Evolutionary conservation across 2,888 invertebrate species (phyloP).

Genomic region (Microctonus brassicae): DNA sequence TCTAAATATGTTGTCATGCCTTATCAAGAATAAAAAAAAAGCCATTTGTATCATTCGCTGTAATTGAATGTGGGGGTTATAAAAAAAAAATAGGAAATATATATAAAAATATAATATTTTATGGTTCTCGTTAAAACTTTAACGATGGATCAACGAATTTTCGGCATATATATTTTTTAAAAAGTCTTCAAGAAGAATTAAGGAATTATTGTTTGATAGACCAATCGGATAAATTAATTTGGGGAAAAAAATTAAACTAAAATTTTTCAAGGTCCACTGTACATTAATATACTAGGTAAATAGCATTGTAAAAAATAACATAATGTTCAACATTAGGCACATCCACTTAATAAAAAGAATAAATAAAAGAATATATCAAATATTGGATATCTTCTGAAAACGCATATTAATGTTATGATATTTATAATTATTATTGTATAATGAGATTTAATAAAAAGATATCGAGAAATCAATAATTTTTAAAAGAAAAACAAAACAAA

Average conservation of each 20-base stretch:
- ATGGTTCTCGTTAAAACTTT: constrained; percentile 6
- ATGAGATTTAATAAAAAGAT: constrained; percentile 63
- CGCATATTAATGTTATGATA: constrained; percentile 56
- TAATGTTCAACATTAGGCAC: constrained; percentile 53
- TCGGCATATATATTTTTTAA: constrained; percentile 38
- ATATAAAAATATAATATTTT: constrained; percentile 21
- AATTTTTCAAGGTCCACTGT: constrained; percentile 58
- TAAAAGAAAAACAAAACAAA: constrained; percentile 49
- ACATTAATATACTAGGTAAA: constrained; percentile 50
- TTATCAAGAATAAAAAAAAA: constrained; percentile 49
- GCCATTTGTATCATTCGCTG: constrained; percentile 40
- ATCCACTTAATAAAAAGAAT: constrained; percentile 47
- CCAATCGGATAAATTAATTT: constrained; percentile 37
- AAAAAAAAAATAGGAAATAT: constrained; percentile 24
- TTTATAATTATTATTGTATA: constrained; percentile 51
- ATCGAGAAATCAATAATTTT: constrained; percentile 57
- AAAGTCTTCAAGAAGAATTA: constrained; percentile 44
- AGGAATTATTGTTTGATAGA: constrained; percentile 15
- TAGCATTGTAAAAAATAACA: constrained; percentile 46
- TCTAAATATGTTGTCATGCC: constrained; percentile 50
- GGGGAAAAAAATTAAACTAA: constrained; percentile 55
- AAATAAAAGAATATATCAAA: constrained; percentile 52
- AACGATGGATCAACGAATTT: constrained; percentile 22
- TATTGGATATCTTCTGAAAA: constrained; percentile 61
- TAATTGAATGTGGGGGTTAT: constrained; percentile 13